phyloP scores from a whole-genome alignment of 23 tunicate species.

The Aplidium turbinatum region DNA sequence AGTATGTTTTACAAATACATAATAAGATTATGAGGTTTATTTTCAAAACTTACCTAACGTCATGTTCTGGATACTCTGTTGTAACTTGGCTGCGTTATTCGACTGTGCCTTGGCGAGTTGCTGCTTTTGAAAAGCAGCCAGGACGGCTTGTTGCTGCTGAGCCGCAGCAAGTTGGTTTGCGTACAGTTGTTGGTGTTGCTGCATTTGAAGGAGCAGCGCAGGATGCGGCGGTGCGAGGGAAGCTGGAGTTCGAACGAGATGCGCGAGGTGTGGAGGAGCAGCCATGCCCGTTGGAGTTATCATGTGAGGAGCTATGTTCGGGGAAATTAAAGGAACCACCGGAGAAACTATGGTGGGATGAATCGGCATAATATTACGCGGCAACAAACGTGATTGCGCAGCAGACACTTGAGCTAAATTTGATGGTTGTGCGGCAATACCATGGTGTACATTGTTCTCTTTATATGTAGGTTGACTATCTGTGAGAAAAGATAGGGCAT shows the following conservation, averaged over 20 bases:
- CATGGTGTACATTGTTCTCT: background rate
- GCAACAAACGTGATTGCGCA: constrained; percentile 13
- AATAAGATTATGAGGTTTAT: too few species aligned
- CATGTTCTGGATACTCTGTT: constrained; percentile 40
- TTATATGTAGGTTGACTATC: background rate
- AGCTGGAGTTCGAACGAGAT: constrained; percentile 33
- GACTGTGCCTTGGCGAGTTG: constrained; percentile 49
- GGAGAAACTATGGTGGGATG: constrained; percentile 46
- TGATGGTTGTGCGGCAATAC: background rate
- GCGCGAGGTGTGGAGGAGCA: constrained; percentile 45
- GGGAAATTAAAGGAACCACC: constrained; percentile 43
- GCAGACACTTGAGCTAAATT: background rate
- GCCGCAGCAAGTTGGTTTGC: constrained; percentile 35
- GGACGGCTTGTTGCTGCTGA: constrained; percentile 58
- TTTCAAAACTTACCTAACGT: constrained; percentile 50
- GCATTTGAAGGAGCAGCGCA: constrained; percentile 2
- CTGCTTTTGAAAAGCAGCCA: constrained; percentile 48
- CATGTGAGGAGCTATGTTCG: constrained; percentile 32
- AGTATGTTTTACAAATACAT: too few species aligned
- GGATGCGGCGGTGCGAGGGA: constrained; percentile 47
- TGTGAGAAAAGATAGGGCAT: constrained; percentile 7
- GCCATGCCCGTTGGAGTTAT: constrained; percentile 38
- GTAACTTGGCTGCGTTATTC: constrained; percentile 26
- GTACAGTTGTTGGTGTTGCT: constrained; percentile 54
- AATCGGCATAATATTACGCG: constrained; percentile 24